Conservation (phyloP, 2,888 invertebrate genomes). For the Tinea pellionella region DNA sequence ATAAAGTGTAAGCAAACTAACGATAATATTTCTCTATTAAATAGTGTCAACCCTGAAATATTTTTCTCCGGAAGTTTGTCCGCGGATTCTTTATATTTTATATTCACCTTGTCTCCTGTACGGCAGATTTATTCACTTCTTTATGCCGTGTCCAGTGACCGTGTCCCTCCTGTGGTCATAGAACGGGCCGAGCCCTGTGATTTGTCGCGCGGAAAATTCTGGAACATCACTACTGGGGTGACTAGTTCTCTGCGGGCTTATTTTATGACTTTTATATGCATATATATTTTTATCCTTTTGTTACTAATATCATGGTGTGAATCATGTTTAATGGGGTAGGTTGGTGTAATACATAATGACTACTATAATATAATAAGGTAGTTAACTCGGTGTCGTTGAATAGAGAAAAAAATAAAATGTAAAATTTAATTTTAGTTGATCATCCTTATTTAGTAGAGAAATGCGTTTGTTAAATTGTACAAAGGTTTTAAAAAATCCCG, state of each 20-base stretch:
- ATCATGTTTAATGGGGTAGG: too few species aligned
- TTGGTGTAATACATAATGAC: too few species aligned
- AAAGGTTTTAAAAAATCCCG: too few species aligned
- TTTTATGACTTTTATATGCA: not conserved
- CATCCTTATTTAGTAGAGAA: too few species aligned
- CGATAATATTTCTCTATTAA: too few species aligned
- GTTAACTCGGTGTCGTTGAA: too few species aligned
- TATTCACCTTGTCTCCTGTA: conserved; percentile 64
- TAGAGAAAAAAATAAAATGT: too few species aligned
- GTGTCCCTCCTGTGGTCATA: conserved; percentile 39
- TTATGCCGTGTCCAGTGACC: conserved; percentile 64
- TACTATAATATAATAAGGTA: too few species aligned
- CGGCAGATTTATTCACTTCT: conserved; percentile 68
- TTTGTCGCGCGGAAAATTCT: conserved; percentile 68
- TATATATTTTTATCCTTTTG: not conserved
- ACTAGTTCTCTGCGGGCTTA: not conserved
- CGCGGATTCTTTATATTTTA: conserved; percentile 67
- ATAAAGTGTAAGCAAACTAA: not conserved
- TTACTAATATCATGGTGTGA: not conserved
- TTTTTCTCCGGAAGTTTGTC: conserved; percentile 51
- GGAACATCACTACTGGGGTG: conserved; percentile 26
- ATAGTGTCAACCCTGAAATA: conserved; percentile 35
- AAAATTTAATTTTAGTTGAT: too few species aligned
- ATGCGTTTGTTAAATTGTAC: too few species aligned
- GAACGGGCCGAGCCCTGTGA: conserved; percentile 49